Evolutionary conservation across 2,797 vertebrate genomes (phyloP).

Genomic region (Cebuella pygmaea): DNA sequence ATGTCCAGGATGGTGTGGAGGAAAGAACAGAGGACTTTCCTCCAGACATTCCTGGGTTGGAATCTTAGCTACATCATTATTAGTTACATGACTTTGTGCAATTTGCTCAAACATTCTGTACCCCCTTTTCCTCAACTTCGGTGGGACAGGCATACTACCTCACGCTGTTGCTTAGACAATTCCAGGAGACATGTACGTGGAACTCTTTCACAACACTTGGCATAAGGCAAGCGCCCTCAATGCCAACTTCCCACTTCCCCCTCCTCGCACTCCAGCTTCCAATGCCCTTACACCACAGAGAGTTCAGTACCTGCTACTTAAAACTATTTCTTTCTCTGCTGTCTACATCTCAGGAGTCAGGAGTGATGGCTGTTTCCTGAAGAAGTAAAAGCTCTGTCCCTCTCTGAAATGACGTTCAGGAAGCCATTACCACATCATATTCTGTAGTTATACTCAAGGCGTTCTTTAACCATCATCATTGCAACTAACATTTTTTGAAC

Average conservation of each 20-base stretch:
- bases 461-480: background rate
- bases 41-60: background rate
- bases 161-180: background rate
- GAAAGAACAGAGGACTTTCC: background rate
- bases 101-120: background rate
- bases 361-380: background rate
- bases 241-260: background rate
- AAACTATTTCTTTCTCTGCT: background rate
- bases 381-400: background rate
- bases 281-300: background rate
- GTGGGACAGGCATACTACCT: background rate
- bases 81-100: background rate
- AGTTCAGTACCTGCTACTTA: background rate
- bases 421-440: background rate
- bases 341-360: background rate
- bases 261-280: background rate
- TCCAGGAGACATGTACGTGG: background rate
- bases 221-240: background rate
- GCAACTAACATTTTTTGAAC: background rate
- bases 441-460: background rate
- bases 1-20: background rate
- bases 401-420: background rate
- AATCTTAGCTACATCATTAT: background rate
- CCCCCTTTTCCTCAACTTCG: background rate
- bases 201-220: background rate